Evolutionary conservation across 2,888 invertebrate genomes (phyloP), one percentile per base, ranked within the genome.

Genomic region (Diogma glabrata): DNA sequence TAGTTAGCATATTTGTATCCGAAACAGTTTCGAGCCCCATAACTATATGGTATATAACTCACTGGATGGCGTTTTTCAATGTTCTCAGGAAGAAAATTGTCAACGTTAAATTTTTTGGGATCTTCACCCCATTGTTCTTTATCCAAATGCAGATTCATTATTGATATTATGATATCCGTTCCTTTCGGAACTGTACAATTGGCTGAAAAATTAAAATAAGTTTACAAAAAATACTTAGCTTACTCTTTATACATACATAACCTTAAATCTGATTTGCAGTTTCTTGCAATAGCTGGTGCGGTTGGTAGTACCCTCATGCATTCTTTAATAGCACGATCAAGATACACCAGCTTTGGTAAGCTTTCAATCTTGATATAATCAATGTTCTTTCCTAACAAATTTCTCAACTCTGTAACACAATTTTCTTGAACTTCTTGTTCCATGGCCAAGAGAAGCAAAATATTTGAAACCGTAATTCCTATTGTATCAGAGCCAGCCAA

Each of bases 21-120:
- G 8, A 20, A 22, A 12, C 43, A 43, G n/a, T 43, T 43, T 3
- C 43, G 43, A 12, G 8, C 2, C 7, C 43, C 43, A 43, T 43
- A 43, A 43, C 43, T 43, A 8, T n/a, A 43, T 1, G 43, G 43
- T 12, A 43, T 43, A 20, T 7, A 43, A n/a, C 43, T 43, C 2
- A 43, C n/a, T 22, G 23, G 17, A 1, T 20, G 43, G 3, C 43
- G 43, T 20, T 43, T 43, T 22, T 12, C 43, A 12, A 22, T 9
- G n/a, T 43, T 43, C n/a, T 43, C 43, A 2, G 43, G 43, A n/a
- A 43, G 43, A 43, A 43, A 43, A 43, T 43, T 20, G 14, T 43
- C 22, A 14, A 23, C 6, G 23, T 43, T 12, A 9, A 43, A 43
- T 43, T 10, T 43, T 12, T 12, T 43, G n/a, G 43, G n/a, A 12